These are phyloP conservation scores for Orchesella flavescens DNA, from an alignment of 2,888 invertebrate genomes.

Conservation along the genomic window DNA sequence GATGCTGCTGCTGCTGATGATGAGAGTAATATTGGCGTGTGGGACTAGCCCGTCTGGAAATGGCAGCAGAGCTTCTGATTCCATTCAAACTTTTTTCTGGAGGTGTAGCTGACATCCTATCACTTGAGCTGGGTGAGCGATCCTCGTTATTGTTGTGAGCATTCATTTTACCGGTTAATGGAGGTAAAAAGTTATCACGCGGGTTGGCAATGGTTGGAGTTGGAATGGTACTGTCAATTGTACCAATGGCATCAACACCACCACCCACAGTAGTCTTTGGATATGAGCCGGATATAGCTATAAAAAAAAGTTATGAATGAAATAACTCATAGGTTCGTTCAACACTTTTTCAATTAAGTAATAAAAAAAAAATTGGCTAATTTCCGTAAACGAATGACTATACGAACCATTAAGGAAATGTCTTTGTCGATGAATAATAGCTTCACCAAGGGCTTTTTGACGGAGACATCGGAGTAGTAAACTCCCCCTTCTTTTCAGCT, in stretches of 20 bases:
- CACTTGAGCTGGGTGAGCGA: constrained; percentile 58
- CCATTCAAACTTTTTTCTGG: constrained; percentile 28
- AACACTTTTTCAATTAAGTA: too few species aligned
- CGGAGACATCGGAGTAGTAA: constrained; percentile 87
- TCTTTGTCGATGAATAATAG: constrained; percentile 91
- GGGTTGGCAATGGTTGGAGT: background rate
- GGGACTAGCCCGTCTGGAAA: constrained; percentile 39
- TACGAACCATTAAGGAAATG: constrained; percentile 83
- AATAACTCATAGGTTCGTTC: too few species aligned
- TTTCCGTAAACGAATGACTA: too few species aligned
- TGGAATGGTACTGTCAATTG: constrained; percentile 19
- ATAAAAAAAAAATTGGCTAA: too few species aligned
- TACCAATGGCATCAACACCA: background rate
- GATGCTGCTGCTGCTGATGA: constrained; percentile 6
- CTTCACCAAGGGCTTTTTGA: constrained; percentile 89
- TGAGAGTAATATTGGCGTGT: constrained; percentile 18
- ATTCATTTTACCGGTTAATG: constrained; percentile 49
- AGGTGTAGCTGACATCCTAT: constrained; percentile 55
- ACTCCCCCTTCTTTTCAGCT: constrained; percentile 87
- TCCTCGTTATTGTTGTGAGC: constrained; percentile 37
- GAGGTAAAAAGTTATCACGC: constrained; percentile 62
- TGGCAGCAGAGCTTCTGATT: constrained; percentile 12
- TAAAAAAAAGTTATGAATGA: background rate
- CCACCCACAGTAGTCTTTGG: background rate
- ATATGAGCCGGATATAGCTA: constrained; percentile 63